Conservation (phyloP, 1,140 invertebrate genomes). For the Drosophila insularis region DNA sequence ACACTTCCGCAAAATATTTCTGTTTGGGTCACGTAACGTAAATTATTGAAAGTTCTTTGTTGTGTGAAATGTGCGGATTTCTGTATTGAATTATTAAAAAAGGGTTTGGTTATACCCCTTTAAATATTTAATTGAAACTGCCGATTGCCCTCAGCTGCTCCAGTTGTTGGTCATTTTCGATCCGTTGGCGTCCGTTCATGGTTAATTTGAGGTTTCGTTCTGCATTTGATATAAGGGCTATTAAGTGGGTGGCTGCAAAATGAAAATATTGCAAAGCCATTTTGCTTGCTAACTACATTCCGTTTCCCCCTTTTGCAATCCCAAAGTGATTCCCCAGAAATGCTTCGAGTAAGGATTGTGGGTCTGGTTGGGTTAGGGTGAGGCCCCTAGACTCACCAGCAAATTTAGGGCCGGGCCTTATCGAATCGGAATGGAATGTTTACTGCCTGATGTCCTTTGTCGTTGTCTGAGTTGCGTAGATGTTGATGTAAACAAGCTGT, state of each 20-base stretch:
- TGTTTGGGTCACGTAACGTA: constrained; percentile 47
- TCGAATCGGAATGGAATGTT: constrained; percentile 13
- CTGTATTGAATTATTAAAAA: constrained; percentile 64
- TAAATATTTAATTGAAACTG: constrained; percentile 67
- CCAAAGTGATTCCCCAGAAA: not conserved
- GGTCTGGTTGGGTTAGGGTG: constrained; percentile 5
- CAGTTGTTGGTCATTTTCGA: constrained; percentile 1
- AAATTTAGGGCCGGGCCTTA: constrained; percentile 30
- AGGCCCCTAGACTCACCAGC: constrained; percentile 26
- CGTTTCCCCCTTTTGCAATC: constrained; percentile 17
- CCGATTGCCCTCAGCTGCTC: constrained; percentile 31
- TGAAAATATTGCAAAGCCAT: constrained; percentile 49
- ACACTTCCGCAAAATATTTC: constrained; percentile 33
- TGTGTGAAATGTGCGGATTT: constrained; percentile 59
- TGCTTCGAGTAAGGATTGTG: not conserved
- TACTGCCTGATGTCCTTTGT: constrained; percentile 3
- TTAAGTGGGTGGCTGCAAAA: not conserved
- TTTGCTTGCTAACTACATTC: constrained; percentile 57
- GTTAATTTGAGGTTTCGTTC: constrained; percentile 56
- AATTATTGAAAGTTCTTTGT: constrained; percentile 61
- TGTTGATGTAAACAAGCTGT: constrained; percentile 75
- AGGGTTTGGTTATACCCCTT: constrained; percentile 29
- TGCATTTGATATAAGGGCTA: constrained; percentile 40
- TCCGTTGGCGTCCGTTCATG: constrained; percentile 13
- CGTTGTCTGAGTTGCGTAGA: constrained; percentile 12